Percentiles rank a stretch among this genome's conserved stretches.
Conservation (phyloP, 2,888 invertebrate species). For the Erebia epiphron region DNA sequence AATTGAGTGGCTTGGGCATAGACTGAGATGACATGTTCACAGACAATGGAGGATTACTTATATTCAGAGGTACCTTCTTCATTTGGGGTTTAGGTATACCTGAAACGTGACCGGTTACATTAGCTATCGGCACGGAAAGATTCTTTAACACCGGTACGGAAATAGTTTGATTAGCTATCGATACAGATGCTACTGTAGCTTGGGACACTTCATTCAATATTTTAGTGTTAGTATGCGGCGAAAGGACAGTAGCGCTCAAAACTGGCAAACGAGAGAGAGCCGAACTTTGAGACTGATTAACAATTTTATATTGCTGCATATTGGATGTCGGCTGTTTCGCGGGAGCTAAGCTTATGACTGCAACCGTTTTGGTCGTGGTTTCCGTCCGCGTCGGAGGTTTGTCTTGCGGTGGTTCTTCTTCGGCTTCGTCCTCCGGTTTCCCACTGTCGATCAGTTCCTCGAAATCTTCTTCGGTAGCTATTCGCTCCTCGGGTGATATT, state of each 20-base stretch:
- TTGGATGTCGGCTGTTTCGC: slow-evolving; percentile 69
- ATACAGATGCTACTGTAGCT: slow-evolving; percentile 82
- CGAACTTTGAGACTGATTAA: slow-evolving; percentile 59
- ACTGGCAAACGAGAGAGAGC: slow-evolving; percentile 67
- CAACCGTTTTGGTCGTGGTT: slow-evolving; percentile 80
- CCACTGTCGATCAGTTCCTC: slow-evolving; percentile 86
- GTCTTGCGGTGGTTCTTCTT: slow-evolving; percentile 58
- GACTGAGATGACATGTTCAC: slow-evolving; percentile 67
- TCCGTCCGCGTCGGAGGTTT: slow-evolving; percentile 77
- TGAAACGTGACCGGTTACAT: slow-evolving; percentile 52
- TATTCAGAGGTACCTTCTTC: slow-evolving; percentile 67
- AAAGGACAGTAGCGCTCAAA: slow-evolving; percentile 62
- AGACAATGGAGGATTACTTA: slow-evolving; percentile 62
- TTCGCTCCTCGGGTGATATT: slow-evolving; percentile 85
- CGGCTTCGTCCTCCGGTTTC: slow-evolving; percentile 78
- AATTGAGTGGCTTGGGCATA: slow-evolving; percentile 70
- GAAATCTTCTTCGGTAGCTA: slow-evolving; percentile 86
- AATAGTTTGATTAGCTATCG: slow-evolving; percentile 79
- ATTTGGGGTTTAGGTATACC: slow-evolving; percentile 57
- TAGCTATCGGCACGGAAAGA: slow-evolving; percentile 66
- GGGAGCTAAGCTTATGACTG: slow-evolving; percentile 76
- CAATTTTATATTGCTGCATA: slow-evolving; percentile 75
- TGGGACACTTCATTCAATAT: slow-evolving; percentile 82
- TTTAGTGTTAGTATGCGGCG: slow-evolving; percentile 73
- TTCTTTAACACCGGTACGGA: slow-evolving; percentile 77